Percentiles rank a stretch among this genome's conserved stretches.
phyloP scores from a whole-genome alignment of 2,113 vertebrate genomes.

The Pseudopipra pipra region DNA sequence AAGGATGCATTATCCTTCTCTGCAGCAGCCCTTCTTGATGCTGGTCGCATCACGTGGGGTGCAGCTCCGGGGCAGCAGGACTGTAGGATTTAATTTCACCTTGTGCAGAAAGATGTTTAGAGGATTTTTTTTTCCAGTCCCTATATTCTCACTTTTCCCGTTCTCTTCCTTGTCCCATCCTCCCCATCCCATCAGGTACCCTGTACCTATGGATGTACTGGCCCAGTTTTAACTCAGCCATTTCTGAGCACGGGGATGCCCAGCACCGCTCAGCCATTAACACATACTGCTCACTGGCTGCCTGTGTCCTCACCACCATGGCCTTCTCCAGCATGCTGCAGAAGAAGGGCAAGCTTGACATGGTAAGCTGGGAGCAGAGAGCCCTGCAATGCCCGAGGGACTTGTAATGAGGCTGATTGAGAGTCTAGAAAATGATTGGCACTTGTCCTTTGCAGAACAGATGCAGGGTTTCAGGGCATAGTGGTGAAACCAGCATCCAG shows the following conservation, averaged over 20 bases:
- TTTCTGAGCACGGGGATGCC: constrained; percentile 84
- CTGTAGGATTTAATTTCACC: background rate
- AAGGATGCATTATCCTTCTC: background rate
- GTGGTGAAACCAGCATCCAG: background rate
- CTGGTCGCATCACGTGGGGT: accelerated
- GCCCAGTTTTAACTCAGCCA: constrained; percentile 97
- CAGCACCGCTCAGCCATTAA: constrained; percentile 93
- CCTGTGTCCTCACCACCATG: constrained; percentile 85
- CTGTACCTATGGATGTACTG: constrained; percentile 97
- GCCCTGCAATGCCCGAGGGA: background rate
- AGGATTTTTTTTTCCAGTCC: background rate
- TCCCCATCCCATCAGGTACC: constrained; percentile 76
- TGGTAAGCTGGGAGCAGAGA: constrained; percentile 77
- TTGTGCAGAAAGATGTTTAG: background rate
- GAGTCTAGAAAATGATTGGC: accelerated
- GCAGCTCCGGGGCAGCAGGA: background rate
- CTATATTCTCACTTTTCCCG: background rate
- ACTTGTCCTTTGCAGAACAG: background rate
- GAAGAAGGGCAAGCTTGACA: constrained; percentile 91
- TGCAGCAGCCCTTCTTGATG: background rate
- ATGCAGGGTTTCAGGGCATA: background rate
- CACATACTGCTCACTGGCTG: constrained; percentile 86
- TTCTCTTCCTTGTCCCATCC: background rate
- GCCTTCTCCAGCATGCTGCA: constrained; percentile 88
- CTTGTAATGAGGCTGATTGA: background rate